Base-by-base conservation (phyloP, 2,113 vertebrate species). In the Aythya baeri region DNA sequence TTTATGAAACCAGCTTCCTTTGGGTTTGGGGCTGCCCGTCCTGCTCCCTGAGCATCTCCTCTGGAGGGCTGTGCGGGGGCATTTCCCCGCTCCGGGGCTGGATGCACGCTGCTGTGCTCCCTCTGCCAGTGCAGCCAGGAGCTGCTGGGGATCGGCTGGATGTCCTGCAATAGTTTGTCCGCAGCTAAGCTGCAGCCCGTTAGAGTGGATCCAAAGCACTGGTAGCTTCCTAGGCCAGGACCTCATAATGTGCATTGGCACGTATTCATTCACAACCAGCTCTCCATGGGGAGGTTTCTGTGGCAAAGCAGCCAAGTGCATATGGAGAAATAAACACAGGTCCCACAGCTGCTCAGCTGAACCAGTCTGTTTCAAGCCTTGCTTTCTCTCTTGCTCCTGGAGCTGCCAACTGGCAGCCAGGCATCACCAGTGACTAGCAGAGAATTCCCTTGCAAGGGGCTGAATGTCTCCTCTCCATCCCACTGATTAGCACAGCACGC, bases 361-460 rank as follows among this genome's bases (percentile, higher is more conserved):
- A 68, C 31, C 59, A 54, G 26, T 5, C 46, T 61, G 62, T 76
- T 78, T 87, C 58, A 76, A 92, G 63, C 21, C 18, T 9, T 25
- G 74, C 74, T 85, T 73, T 73, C 54, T 72, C 77, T 95, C 62
- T 72, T 80, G 36, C 36, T 87, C 32, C 62, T 34, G 49, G 62
- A 57, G 32, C 1, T 91, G 76, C 91, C 89, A 86, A 26, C 43
- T 89, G 83, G 80, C 91, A 73, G 78, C 62, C 62, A 62, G 34
- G 54, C 75, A 68, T 20, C 0, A 0, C 52, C 55, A 52, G 41
- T 2, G 82, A 68, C 26, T 38, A 78, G 72, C 88, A 77, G 29
- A 94, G 85, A 93, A 66, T 76, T 83, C 67, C 74, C 41, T 85
- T 75, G 87, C 38, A 70, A 91, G 85, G 66, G 49, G 58, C 43